phyloP scores from a whole-genome alignment of 2,888 invertebrate species.

The Ypsolopha scabrella region DNA sequence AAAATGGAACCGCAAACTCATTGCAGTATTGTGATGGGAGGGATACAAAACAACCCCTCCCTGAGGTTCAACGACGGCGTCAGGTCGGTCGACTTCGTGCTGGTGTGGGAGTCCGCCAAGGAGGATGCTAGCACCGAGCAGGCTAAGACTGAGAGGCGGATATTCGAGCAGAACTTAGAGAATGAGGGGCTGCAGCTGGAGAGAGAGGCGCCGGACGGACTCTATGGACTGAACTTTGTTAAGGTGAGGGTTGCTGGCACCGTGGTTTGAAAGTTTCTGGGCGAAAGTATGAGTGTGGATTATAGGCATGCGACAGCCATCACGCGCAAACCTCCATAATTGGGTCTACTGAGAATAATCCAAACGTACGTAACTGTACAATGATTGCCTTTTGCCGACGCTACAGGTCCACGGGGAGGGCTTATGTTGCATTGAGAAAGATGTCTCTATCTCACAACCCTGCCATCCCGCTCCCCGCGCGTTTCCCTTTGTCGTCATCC shows the following conservation, averaged over 20 bases:
- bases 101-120: constrained; percentile 78
- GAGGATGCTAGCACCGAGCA: constrained; percentile 58
- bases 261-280: neutral
- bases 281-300: neutral
- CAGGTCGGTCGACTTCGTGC: constrained; percentile 81
- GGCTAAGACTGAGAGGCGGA: constrained; percentile 59
- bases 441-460: no score
- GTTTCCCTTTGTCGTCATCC: no score
- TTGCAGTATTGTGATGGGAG: constrained; percentile 52
- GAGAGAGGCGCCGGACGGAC: constrained; percentile 73
- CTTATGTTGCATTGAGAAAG: no score
- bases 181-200: constrained; percentile 83
- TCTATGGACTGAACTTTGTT: constrained; percentile 78
- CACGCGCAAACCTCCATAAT: no score
- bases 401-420: no score
- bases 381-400: no score
- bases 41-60: constrained; percentile 59
- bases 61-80: constrained; percentile 78
- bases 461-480: no score
- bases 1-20: no score
- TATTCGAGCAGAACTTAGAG: constrained; percentile 79
- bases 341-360: no score
- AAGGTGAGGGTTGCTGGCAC: constrained; percentile 59
- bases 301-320: no score
- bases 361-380: no score